Percentiles rank a stretch among this genome's conserved stretches.
These are phyloP conservation scores for Drosophila micromelanica DNA, from an alignment of 1,140 invertebrate species.

Conservation along the genomic window DNA sequence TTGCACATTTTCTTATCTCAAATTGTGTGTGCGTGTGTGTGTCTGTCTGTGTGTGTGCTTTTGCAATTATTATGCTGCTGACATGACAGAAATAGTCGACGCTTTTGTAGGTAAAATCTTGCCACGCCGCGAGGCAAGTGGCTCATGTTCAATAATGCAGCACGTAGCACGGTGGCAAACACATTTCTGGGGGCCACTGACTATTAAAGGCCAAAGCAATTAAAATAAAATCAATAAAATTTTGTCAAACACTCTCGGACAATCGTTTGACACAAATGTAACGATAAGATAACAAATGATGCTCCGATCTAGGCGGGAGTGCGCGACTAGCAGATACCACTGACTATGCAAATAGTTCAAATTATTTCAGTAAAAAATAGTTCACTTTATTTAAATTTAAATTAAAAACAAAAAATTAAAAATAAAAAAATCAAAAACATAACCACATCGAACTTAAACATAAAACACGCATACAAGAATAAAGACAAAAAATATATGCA, in stretches of 20 bases:
- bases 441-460: no score
- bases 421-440: no score
- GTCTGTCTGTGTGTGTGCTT: not conserved
- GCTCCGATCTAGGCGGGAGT: not conserved
- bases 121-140: slow-evolving; percentile 9
- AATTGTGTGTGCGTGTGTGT: not conserved
- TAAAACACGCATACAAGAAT: no score
- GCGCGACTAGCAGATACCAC: not conserved
- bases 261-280: not conserved
- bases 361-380: no score
- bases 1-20: not conserved
- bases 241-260: not conserved
- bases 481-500: no score
- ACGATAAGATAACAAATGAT: not conserved
- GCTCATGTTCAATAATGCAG: slow-evolving; percentile 22
- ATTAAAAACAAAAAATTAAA: no score
- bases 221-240: slow-evolving; percentile 56
- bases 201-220: slow-evolving; percentile 58
- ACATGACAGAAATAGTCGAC: slow-evolving; percentile 26
- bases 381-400: no score
- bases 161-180: slow-evolving; percentile 26
- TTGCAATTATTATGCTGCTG: slow-evolving; percentile 50
- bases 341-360: no score
- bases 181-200: slow-evolving; percentile 16
- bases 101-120: slow-evolving; percentile 6